These are phyloP conservation scores for Zoanthus gigantus DNA, from an alignment of 92 coral and sea anemone genomes.

Conservation along the genomic window DNA sequence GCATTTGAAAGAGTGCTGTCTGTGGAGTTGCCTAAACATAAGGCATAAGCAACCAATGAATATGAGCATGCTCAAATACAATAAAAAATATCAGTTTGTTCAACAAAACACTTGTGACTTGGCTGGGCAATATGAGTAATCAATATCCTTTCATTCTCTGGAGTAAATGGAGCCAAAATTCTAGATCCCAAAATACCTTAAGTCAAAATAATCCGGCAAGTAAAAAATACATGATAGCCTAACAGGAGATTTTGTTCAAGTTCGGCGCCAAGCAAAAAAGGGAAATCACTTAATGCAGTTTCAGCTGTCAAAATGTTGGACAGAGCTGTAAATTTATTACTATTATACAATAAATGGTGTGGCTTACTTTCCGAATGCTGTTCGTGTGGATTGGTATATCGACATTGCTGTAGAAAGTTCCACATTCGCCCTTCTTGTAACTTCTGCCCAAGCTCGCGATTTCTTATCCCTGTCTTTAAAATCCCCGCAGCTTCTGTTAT, in stretches of 20 bases:
- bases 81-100: background rate
- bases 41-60: background rate
- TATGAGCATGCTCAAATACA: background rate
- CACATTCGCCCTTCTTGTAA: background rate
- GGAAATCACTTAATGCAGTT: background rate
- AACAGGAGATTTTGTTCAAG: background rate
- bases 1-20: conserved; percentile 5
- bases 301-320: background rate
- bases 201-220: conserved; percentile 16
- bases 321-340: background rate
- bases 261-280: background rate
- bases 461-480: conserved; percentile 23
- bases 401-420: conserved; percentile 16
- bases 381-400: background rate
- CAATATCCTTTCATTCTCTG: conserved; percentile 10
- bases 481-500: conserved; percentile 12
- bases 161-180: conserved; percentile 25
- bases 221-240: conserved; percentile 13
- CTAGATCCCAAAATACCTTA: conserved; percentile 19
- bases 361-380: background rate
- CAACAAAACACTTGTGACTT: background rate
- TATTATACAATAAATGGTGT: background rate
- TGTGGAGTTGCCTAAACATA: background rate
- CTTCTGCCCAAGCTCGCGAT: conserved; percentile 19
- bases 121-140: conserved; percentile 15